These are phyloP conservation scores for Drosophila equinoxialis DNA, from an alignment of 1,140 invertebrate species.

Conservation along the genomic window DNA sequence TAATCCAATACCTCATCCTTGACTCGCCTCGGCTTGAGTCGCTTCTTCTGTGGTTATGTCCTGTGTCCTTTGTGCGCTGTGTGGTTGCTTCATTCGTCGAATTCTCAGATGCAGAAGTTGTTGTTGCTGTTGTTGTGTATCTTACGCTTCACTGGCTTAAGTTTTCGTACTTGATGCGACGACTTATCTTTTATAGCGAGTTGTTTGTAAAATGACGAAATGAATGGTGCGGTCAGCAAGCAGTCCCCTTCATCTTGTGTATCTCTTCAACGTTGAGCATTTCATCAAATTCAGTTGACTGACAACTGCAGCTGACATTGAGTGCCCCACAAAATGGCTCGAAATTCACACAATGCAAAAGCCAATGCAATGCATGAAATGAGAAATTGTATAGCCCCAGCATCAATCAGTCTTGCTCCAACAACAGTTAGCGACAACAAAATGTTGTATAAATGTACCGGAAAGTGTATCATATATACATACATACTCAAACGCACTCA, in stretches of 20 bases:
- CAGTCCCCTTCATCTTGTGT: conserved; percentile 43
- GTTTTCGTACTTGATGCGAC: conserved; percentile 69
- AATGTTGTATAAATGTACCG: conserved; percentile 7
- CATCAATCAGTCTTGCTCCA: not conserved
- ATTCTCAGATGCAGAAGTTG: conserved; percentile 31
- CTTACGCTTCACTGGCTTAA: conserved; percentile 75
- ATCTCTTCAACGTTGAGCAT: conserved; percentile 18
- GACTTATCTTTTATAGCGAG: conserved; percentile 74
- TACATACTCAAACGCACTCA: not conserved
- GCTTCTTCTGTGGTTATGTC: conserved; percentile 42
- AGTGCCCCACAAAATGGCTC: not conserved
- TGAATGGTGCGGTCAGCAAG: conserved; percentile 75
- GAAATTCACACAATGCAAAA: conserved; percentile 1
- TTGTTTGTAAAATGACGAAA: conserved; percentile 78
- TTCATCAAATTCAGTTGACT: conserved; percentile 42
- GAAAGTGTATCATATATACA: not conserved
- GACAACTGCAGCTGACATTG: conserved; percentile 9
- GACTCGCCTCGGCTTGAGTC: not conserved
- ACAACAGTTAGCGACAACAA: conserved; percentile 8
- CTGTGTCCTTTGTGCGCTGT: conserved; percentile 58
- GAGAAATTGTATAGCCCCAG: conserved; percentile 7
- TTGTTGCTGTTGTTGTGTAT: conserved; percentile 49
- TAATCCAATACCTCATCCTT: conserved; percentile 34
- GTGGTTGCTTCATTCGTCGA: conserved; percentile 23
- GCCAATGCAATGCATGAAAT: conserved; percentile 18